Percentiles rank a stretch among this genome's conserved stretches.
phyloP scores from a whole-genome alignment of 1,140 invertebrate species.

The Euura saliciscinereae region DNA sequence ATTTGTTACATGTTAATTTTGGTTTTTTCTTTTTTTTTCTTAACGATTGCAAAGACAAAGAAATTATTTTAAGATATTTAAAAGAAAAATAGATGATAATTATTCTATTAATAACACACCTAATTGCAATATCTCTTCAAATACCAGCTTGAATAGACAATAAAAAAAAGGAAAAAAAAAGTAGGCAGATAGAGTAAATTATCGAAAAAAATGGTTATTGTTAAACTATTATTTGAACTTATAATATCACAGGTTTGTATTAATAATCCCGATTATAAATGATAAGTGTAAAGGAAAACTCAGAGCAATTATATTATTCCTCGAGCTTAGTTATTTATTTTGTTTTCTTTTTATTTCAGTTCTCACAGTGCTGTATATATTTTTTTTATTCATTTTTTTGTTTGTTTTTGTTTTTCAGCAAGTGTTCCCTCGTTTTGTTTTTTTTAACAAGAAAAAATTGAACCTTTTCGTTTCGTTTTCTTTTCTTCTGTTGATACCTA shows the following conservation, averaged over 20 bases:
- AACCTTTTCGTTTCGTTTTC: too few relatives aligned
- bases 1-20: not conserved
- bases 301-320: not conserved
- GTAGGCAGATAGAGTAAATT: too few relatives aligned
- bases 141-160: not conserved
- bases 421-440: too few relatives aligned
- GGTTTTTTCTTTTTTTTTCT: not conserved
- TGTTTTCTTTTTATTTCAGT: not conserved
- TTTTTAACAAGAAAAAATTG: too few relatives aligned
- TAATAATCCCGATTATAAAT: not conserved
- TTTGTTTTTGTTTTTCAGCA: not conserved
- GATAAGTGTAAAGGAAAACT: not conserved
- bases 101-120: not conserved
- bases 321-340: not conserved
- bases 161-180: too few relatives aligned
- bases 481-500: not conserved
- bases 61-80: not conserved
- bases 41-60: too few relatives aligned
- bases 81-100: not conserved
- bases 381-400: not conserved
- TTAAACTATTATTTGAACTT: too few relatives aligned
- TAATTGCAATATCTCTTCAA: conserved; percentile 5
- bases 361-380: not conserved
- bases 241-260: too few relatives aligned
- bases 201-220: too few relatives aligned